These are phyloP conservation scores for Nysson spinosus DNA, from an alignment of 2,888 invertebrate genomes.

Conservation along the genomic window DNA sequence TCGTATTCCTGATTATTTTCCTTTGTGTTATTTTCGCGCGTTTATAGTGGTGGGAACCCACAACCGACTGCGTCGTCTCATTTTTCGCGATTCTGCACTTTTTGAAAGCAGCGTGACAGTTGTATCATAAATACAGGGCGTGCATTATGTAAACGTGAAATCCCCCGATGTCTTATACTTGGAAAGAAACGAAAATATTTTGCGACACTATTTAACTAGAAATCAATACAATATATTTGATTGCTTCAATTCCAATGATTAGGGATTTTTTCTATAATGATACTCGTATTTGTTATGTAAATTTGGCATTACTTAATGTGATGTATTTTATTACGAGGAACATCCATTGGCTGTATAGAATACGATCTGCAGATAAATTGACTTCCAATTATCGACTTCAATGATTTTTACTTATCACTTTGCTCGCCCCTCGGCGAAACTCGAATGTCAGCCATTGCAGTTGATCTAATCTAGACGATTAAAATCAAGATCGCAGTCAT, in stretches of 20 bases:
- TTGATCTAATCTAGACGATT: constrained; percentile 23
- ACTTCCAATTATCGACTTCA: constrained; percentile 16
- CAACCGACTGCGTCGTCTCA: constrained; percentile 43
- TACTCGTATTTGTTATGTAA: too few relatives aligned
- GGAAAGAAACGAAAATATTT: too few relatives aligned
- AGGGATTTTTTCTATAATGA: too few relatives aligned
- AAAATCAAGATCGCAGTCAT: constrained; percentile 19
- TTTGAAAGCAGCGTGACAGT: constrained; percentile 13
- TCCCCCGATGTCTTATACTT: too few relatives aligned
- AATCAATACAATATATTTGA: too few relatives aligned
- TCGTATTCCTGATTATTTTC: constrained; percentile 6
- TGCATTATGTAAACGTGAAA: background rate
- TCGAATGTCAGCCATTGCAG: constrained; percentile 4
- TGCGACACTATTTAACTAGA: too few relatives aligned
- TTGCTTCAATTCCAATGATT: too few relatives aligned
- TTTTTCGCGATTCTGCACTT: constrained; percentile 57
- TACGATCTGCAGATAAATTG: too few relatives aligned
- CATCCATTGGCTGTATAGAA: too few relatives aligned
- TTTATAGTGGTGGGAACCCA: constrained; percentile 22
- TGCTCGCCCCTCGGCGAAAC: background rate
- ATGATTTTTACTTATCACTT: constrained; percentile 2
- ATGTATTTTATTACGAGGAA: too few relatives aligned
- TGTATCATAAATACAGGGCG: constrained; percentile 1
- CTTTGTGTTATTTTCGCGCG: constrained; percentile 30
- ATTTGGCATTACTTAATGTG: too few relatives aligned